Percentiles rank a stretch among this genome's conserved stretches.
These are phyloP conservation scores for Melanotus villosus DNA, from an alignment of 2,888 invertebrate genomes.

Conservation along the genomic window DNA sequence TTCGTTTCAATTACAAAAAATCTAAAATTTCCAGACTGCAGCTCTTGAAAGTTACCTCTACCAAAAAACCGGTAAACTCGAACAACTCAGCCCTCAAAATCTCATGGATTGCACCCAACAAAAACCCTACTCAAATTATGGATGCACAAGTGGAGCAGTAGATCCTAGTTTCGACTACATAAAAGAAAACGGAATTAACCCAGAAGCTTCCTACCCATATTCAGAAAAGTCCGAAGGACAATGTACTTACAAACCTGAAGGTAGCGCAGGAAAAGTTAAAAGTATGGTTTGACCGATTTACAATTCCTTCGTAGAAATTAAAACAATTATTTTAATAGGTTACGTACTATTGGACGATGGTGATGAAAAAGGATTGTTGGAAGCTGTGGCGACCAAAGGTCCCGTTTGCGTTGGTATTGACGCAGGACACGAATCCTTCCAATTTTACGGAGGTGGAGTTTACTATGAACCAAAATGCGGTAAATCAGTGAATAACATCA, in stretches of 20 bases:
- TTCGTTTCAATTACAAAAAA: no score
- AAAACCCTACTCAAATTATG: conserved; percentile 65
- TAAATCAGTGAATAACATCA: conserved; percentile 72
- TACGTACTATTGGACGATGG: conserved; percentile 74
- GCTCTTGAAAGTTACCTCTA: conserved; percentile 68
- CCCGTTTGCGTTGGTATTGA: conserved; percentile 35
- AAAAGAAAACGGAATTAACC: conserved; percentile 69
- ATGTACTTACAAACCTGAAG: conserved; percentile 12
- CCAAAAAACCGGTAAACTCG: conserved; percentile 66
- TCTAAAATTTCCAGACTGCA: conserved; percentile 70
- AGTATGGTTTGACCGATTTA: conserved; percentile 7
- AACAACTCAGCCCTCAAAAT: conserved; percentile 69
- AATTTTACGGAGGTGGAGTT: conserved; percentile 84
- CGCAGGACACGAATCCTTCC: conserved; percentile 71
- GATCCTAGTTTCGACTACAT: conserved; percentile 66
- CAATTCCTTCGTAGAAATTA: neutral
- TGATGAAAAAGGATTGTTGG: conserved; percentile 71
- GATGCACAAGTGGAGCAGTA: conserved; percentile 69
- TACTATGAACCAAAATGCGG: conserved; percentile 82
- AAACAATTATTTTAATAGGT: no score
- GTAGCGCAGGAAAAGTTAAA: conserved; percentile 9
- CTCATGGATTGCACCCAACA: conserved; percentile 67
- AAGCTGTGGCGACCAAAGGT: conserved; percentile 83
- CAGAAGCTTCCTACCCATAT: conserved; percentile 72
- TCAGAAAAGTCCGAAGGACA: neutral